phyloP scores from a whole-genome alignment of 2,113 vertebrate genomes.

The Halcyon senegalensis region DNA sequence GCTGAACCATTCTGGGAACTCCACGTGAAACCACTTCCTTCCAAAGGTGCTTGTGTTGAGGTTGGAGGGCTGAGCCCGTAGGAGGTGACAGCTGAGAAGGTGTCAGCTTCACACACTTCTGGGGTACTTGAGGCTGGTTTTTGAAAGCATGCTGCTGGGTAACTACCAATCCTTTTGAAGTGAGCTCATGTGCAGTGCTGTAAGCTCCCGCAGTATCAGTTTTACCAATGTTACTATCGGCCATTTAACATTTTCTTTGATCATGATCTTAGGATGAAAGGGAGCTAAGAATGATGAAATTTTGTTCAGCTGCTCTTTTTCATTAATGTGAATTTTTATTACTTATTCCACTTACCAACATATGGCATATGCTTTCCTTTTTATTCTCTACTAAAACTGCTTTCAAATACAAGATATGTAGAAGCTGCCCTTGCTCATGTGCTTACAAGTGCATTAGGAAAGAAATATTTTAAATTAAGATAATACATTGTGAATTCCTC shows the following conservation, averaged over 20 bases:
- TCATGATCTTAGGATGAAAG: conserved; percentile 9
- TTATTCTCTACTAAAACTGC: conserved; percentile 3
- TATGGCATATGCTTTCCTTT: not conserved
- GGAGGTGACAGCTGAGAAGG: not conserved
- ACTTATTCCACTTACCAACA: conserved; percentile 11
- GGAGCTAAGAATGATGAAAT: conserved; percentile 5
- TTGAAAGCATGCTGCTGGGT: fast-evolving
- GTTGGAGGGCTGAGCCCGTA: not conserved
- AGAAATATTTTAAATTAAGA: conserved; percentile 13
- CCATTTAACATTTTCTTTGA: conserved; percentile 3
- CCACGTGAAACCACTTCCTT: not conserved
- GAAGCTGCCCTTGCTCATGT: conserved; percentile 16
- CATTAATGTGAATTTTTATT: conserved; percentile 23
- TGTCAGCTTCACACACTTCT: not conserved
- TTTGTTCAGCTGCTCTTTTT: not conserved
- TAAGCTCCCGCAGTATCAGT: not conserved
- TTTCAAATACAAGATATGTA: conserved; percentile 16
- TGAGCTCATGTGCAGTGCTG: not conserved
- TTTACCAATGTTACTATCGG: not conserved
- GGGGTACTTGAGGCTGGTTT: not conserved
- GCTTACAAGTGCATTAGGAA: conserved; percentile 17
- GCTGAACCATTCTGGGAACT: not conserved
- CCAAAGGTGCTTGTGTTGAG: fast-evolving
- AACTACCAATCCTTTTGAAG: not conserved
- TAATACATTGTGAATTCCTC: not conserved